A percentile compares a stretch with the other conserved stretches of the same genome.
Conservation (phyloP, 2,113 vertebrate species). For the Argyrosomus japonicus region DNA sequence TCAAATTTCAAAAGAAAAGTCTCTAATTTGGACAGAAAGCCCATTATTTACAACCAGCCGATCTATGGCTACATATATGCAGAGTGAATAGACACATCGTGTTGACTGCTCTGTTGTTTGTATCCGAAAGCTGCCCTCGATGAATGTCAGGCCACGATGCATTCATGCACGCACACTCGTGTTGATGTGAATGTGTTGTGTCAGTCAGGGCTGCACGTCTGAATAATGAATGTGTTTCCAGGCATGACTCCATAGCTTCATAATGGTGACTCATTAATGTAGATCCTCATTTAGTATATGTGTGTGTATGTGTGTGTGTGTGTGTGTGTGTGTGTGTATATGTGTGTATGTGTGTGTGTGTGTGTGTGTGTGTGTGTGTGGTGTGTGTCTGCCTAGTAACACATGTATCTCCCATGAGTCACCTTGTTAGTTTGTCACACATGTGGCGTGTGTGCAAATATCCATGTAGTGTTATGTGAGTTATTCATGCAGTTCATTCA, state of each 20-base stretch:
- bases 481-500: conserved; percentile 18
- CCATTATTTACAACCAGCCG: background rate
- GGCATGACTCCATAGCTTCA: conserved; percentile 47
- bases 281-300: conserved; percentile 2
- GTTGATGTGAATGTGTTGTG: conserved; percentile 55
- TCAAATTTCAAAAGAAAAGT: conserved; percentile 15
- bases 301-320: background rate
- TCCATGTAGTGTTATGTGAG: conserved; percentile 9
- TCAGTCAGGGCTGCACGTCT: conserved; percentile 49
- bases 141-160: conserved; percentile 20
- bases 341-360: background rate
- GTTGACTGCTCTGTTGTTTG: conserved; percentile 38
- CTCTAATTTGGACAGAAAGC: background rate
- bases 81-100: background rate
- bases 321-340: background rate
- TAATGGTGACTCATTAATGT: conserved; percentile 51
- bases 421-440: conserved; percentile 39
- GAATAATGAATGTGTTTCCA: conserved; percentile 71
- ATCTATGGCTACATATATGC: background rate
- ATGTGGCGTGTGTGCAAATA: conserved; percentile 21
- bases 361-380: background rate
- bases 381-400: background rate
- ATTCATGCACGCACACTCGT: conserved; percentile 48
- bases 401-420: conserved; percentile 30
- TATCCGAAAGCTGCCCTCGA: conserved; percentile 31